phyloP scores from a whole-genome alignment of 2,797 vertebrate species.

The Sarcoramphus papa region DNA sequence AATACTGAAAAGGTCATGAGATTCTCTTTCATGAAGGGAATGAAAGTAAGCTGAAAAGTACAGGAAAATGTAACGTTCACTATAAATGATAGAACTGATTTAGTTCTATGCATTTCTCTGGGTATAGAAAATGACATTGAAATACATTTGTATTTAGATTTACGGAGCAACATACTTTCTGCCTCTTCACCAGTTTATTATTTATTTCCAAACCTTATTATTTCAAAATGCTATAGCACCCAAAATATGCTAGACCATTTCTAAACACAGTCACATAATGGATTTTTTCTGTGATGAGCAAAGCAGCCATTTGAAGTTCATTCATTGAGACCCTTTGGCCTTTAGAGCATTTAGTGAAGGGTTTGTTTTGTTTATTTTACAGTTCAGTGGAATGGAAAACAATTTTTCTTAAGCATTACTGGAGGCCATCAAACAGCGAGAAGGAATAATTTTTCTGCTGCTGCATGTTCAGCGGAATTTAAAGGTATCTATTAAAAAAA shows the following conservation, averaged over 20 bases:
- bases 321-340: constrained; percentile 64
- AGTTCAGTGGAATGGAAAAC: constrained; percentile 70
- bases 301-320: constrained; percentile 65
- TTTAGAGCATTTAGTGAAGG: constrained; percentile 69
- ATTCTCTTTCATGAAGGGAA: constrained; percentile 61
- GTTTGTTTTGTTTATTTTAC: constrained; percentile 73
- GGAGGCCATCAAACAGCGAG: constrained; percentile 30
- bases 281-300: constrained; percentile 61
- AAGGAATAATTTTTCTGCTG: constrained; percentile 60
- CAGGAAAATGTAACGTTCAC: constrained; percentile 34
- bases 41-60: constrained; percentile 56
- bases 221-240: constrained; percentile 50
- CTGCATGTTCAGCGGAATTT: constrained; percentile 48
- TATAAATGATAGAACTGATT: constrained; percentile 45
- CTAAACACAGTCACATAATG: constrained; percentile 59
- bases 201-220: constrained; percentile 58
- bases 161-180: constrained; percentile 40
- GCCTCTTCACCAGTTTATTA: constrained; percentile 51
- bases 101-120: constrained; percentile 36
- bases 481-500: constrained; percentile 51
- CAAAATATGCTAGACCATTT: constrained; percentile 48
- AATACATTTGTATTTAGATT: constrained; percentile 56
- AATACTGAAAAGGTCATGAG: constrained; percentile 63
- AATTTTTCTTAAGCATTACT: constrained; percentile 69
- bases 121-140: constrained; percentile 55